Evolutionary conservation across 2,797 vertebrate species (phyloP).

Genomic region (Coccyzus lansbergi): DNA sequence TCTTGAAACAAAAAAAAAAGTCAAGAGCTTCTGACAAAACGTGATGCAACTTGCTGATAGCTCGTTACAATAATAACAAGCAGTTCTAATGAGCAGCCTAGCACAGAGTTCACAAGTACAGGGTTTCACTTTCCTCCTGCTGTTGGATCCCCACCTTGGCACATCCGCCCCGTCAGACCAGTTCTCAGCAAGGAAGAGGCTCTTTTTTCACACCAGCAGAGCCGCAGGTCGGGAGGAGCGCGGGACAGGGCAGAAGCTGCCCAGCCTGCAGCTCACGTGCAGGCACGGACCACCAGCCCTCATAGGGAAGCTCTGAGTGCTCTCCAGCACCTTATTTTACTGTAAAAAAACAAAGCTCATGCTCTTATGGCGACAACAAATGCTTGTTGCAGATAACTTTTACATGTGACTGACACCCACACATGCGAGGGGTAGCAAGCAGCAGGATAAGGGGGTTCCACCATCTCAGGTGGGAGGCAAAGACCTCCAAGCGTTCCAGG

Average conservation of each 20-base stretch:
- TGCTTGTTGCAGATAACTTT: background rate
- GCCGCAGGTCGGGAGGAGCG: background rate
- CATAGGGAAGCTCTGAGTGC: accelerated
- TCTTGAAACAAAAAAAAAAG: background rate
- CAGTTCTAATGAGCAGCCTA: background rate
- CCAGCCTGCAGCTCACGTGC: background rate
- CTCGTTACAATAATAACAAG: background rate
- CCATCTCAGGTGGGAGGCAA: background rate
- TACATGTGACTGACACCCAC: background rate
- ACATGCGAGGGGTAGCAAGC: accelerated
- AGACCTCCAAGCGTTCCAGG: background rate
- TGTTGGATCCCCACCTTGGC: slow-evolving; percentile 12
- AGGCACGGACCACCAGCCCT: background rate
- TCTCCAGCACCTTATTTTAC: background rate
- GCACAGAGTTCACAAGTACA: background rate
- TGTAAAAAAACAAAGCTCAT: background rate
- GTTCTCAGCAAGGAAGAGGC: background rate
- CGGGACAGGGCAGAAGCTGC: accelerated
- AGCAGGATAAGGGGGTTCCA: background rate
- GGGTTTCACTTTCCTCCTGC: slow-evolving; percentile 4
- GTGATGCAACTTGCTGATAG: background rate
- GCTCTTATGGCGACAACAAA: background rate
- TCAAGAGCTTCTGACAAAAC: slow-evolving; percentile 14
- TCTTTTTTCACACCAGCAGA: background rate
- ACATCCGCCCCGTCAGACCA: background rate